Conservation (phyloP, 2,113 vertebrate genomes). For the Brachyistius frenatus region DNA sequence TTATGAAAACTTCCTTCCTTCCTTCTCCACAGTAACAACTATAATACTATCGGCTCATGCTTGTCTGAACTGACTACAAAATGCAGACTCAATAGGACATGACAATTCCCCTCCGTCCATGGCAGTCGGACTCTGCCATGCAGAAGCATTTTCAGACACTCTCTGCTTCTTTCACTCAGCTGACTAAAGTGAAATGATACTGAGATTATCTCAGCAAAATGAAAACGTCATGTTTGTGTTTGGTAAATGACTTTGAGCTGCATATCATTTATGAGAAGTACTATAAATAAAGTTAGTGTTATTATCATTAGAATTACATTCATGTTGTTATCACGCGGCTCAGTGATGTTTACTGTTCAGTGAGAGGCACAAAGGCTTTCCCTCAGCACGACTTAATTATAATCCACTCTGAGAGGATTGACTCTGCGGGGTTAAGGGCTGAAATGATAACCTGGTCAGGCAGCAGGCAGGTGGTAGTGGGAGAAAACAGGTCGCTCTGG, state of each 20-base stretch:
- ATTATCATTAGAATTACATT: constrained; percentile 1
- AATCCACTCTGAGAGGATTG: constrained; percentile 75
- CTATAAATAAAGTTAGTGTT: neutral
- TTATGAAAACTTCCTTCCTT: too few relatives aligned
- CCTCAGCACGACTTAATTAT: constrained; percentile 55
- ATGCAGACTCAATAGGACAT: neutral
- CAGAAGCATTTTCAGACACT: constrained; percentile 1
- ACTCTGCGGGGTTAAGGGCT: constrained; percentile 48
- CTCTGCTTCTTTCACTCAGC: neutral
- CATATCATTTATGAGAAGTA: neutral
- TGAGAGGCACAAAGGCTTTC: constrained; percentile 19
- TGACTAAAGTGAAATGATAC: neutral
- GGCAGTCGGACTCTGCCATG: neutral
- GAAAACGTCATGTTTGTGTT: neutral
- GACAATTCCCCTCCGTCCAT: neutral
- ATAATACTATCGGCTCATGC: neutral
- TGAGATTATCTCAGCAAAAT: neutral
- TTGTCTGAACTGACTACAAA: constrained; percentile 6
- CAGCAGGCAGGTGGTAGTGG: constrained; percentile 45
- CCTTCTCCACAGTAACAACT: too few relatives aligned
- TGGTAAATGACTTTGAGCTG: neutral
- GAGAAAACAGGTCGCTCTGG: constrained; percentile 25
- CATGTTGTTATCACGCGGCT: constrained; percentile 32
- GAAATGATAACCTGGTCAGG: constrained; percentile 55
- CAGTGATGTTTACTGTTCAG: constrained; percentile 43